Conservation (phyloP, 2,888 invertebrate species). For the Odontomyia ornata region DNA sequence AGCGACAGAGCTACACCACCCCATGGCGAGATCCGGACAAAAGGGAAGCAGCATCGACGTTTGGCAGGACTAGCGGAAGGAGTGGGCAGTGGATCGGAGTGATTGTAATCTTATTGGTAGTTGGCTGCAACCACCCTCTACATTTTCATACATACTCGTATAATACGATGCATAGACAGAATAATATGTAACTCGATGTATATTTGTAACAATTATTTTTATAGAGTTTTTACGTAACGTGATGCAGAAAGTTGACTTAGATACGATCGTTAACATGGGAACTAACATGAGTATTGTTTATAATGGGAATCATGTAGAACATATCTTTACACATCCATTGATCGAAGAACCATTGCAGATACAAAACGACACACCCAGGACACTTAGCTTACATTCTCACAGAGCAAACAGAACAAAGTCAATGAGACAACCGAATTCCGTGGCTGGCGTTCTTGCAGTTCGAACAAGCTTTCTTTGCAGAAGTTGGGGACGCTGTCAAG, state of each 20-base stretch:
- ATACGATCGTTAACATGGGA: slow-evolving; percentile 17
- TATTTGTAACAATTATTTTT: slow-evolving; percentile 39
- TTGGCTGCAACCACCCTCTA: neutral
- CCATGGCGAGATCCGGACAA: no score
- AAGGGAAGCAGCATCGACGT: no score
- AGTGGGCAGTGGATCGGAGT: neutral
- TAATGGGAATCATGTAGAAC: neutral
- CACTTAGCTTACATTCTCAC: no score
- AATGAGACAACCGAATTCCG: no score
- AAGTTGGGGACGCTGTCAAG: no score
- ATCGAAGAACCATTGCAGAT: no score
- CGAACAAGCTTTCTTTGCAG: no score
- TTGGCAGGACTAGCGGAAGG: neutral
- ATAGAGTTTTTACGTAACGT: slow-evolving; percentile 38
- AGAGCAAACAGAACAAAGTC: no score
- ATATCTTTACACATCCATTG: neutral
- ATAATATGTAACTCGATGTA: slow-evolving; percentile 29
- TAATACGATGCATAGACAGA: slow-evolving; percentile 1
- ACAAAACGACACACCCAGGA: no score
- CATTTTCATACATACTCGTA: slow-evolving; percentile 11
- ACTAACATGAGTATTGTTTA: neutral
- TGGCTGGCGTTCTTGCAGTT: no score
- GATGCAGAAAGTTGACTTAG: slow-evolving; percentile 14
- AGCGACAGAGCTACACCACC: neutral
- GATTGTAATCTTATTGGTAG: neutral